Evolutionary conservation across 2,113 vertebrate genomes (phyloP), one percentile per base, ranked within the genome.

Genomic region (Axis porcinus): DNA sequence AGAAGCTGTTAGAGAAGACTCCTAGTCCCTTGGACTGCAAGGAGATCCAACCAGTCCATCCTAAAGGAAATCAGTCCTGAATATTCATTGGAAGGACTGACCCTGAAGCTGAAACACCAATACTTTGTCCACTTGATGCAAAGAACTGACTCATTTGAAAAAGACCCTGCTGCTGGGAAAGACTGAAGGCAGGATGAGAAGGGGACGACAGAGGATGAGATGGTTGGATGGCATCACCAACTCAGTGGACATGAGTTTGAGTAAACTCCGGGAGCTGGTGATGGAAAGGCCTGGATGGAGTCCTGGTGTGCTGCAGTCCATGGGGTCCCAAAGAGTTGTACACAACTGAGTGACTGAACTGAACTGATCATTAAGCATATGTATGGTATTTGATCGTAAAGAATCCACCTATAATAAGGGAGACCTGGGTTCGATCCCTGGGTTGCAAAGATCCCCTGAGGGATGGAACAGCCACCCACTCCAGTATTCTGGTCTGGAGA

Each of bases 261-360:
- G n/a, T 70, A 70, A 40, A 1, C 67, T 36, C 67, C 9, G 12
- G 10, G n/a, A 70, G 19, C 1, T 70, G 9, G 5, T 70, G 19
- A 12, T 70, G 67, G n/a, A 70, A n/a, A 70, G 4, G 19, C 47
- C 47, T 50, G 12, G 47, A 50, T 50, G 47, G 36, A 70, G 19
- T 19, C 67, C 67, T 70, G n/a, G n/a, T 0, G 1, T 21, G n/a
- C 19, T 23, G n/a, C n/a, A 23, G n/a, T 36, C n/a, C 67, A 70
- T 40, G n/a, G 33, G 9, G n/a, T 70, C 4, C 0, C n/a, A 70
- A 36, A 67, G 19, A 70, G n/a, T 23, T 0, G 0, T 21, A 70
- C 67, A 12, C 21, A 2, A 70, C 19, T 70, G n/a, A 70, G n/a
- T 0, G 1, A 36, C n/a, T 70, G 64, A 70, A 36, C 11, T 36